phyloP scores from a whole-genome alignment of 2,888 invertebrate genomes.

The Tetranychus piercei region DNA sequence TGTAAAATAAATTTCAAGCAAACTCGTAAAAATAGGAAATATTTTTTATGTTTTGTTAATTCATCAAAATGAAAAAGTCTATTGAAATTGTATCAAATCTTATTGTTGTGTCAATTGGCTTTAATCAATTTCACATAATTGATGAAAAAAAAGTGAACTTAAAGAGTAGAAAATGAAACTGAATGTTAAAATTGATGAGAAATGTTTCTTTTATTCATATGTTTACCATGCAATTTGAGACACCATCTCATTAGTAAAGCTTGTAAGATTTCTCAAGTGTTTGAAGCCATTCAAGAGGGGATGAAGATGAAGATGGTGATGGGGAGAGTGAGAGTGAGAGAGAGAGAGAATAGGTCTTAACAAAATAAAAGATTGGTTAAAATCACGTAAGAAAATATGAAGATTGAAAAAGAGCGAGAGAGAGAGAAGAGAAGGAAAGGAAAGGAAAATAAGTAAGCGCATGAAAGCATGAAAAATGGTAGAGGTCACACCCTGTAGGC shows the following conservation, averaged over 20 bases:
- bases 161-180: neutral
- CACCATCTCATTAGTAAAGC: neutral
- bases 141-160: neutral
- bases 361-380: neutral
- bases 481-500: constrained; percentile 1
- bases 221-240: neutral
- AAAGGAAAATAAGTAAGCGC: neutral
- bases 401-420: neutral
- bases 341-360: neutral
- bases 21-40: no score
- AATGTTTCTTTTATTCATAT: neutral
- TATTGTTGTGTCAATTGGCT: no score
- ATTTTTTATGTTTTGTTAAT: no score
- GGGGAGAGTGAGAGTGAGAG: neutral
- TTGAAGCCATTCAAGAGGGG: neutral
- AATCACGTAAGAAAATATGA: constrained; percentile 1
- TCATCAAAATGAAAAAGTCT: no score
- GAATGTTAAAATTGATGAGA: neutral
- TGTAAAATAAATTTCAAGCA: no score
- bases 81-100: no score
- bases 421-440: neutral
- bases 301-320: neutral
- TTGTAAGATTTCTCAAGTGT: neutral
- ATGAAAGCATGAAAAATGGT: constrained; percentile 1
- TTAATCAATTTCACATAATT: neutral